These are phyloP conservation scores for Caenorhabditis japonica DNA, from an alignment of 2,888 invertebrate genomes.

Conservation along the genomic window DNA sequence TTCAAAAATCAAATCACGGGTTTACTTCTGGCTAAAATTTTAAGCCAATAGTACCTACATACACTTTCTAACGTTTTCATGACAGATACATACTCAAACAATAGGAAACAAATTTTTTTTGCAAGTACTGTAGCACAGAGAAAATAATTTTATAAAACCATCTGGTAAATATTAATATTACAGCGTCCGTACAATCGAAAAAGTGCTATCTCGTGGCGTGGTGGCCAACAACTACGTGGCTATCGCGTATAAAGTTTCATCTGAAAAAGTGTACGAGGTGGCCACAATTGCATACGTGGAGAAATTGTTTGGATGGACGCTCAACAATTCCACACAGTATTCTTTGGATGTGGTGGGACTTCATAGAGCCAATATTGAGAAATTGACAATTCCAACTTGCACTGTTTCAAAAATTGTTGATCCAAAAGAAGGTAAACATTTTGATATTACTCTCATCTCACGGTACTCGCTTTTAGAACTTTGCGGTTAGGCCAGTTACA, in stretches of 20 bases:
- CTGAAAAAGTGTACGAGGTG: conserved; percentile 46
- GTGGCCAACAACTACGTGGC: conserved; percentile 25
- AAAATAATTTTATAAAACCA: too few species aligned
- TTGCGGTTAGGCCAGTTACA: too few species aligned
- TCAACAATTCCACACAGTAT: conserved; percentile 63
- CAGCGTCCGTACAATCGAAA: conserved; percentile 40
- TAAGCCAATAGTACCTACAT: not conserved
- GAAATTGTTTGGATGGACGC: conserved; percentile 64
- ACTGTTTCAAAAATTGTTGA: conserved; percentile 31
- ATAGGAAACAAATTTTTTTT: too few species aligned
- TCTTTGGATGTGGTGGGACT: conserved; percentile 66
- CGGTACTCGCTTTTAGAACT: too few species aligned
- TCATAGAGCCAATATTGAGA: conserved; percentile 51
- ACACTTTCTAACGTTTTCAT: too few species aligned
- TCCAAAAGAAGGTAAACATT: not conserved
- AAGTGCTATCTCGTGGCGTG: conserved; percentile 12
- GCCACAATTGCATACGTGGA: conserved; percentile 68
- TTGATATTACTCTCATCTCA: too few species aligned
- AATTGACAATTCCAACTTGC: conserved; percentile 53
- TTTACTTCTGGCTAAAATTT: not conserved
- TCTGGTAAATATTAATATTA: too few species aligned
- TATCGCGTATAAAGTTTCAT: conserved; percentile 25
- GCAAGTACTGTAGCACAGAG: too few species aligned
- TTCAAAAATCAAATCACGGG: too few species aligned
- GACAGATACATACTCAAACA: too few species aligned